Evolutionary conservation across 2,888 invertebrate species (phyloP).

Genomic region (Maniola hyperantus): DNA sequence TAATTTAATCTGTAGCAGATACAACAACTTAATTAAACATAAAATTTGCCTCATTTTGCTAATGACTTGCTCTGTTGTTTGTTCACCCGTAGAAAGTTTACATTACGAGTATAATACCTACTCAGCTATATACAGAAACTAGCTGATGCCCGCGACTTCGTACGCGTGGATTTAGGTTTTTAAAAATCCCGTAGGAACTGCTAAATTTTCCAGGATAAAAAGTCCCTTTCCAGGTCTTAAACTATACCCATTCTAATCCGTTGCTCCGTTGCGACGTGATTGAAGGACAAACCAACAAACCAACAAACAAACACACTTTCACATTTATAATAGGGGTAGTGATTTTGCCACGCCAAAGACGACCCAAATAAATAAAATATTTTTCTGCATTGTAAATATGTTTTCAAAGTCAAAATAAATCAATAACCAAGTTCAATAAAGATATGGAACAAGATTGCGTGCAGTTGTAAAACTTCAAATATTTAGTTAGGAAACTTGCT

Average conservation of each 20-base stretch:
- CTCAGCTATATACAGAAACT: neutral
- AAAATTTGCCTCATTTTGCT: slow-evolving; percentile 1
- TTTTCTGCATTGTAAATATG: neutral
- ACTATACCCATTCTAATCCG: no score
- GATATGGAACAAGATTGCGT: slow-evolving; percentile 50
- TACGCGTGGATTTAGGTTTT: no score
- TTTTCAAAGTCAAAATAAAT: slow-evolving; percentile 13
- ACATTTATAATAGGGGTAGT: no score
- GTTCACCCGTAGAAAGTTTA: neutral
- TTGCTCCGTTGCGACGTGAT: no score
- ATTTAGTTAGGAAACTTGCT: slow-evolving; percentile 77
- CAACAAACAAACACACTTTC: no score
- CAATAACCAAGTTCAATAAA: slow-evolving; percentile 38
- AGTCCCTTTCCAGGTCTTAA: no score
- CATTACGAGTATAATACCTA: neutral
- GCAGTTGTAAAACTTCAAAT: slow-evolving; percentile 73
- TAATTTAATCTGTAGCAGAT: slow-evolving; percentile 26
- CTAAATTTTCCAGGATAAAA: no score
- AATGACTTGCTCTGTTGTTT: slow-evolving; percentile 2
- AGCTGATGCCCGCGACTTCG: no score
- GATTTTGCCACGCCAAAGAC: no score
- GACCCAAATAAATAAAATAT: neutral
- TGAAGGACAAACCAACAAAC: no score
- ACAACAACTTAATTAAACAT: slow-evolving; percentile 18
- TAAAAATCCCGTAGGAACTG: no score